Percentiles rank a stretch among this genome's conserved stretches.
Evolutionary conservation across 2,113 vertebrate species (phyloP).

Genomic region (Ahaetulla prasina): DNA sequence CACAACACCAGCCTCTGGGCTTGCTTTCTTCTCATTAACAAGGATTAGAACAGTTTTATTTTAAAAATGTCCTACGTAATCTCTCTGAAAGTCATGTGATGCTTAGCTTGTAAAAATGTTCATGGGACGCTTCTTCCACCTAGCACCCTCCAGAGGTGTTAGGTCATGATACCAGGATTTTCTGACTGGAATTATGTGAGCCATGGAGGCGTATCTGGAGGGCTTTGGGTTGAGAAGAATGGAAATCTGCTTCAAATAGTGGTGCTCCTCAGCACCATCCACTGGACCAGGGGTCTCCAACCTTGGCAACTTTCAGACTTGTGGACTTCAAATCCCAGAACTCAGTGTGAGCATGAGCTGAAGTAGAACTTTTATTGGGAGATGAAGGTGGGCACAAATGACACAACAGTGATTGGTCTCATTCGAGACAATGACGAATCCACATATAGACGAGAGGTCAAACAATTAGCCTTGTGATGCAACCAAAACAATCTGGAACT

Average conservation of each 20-base stretch:
- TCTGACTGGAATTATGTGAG: background rate
- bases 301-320: too few relatives aligned
- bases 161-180: background rate
- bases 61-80: background rate
- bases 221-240: background rate
- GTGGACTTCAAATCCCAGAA: too few relatives aligned
- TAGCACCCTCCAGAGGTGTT: background rate
- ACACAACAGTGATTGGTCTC: too few relatives aligned
- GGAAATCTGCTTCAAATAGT: background rate
- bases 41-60: background rate
- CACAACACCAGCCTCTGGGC: slow-evolving; percentile 49
- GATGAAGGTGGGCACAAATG: too few relatives aligned
- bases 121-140: background rate
- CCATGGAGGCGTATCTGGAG: background rate
- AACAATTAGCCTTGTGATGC: too few relatives aligned
- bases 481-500: too few relatives aligned
- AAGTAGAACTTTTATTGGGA: background rate
- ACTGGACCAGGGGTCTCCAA: too few relatives aligned
- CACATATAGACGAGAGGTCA: too few relatives aligned
- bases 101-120: background rate
- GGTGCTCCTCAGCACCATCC: background rate
- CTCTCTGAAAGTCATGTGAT: background rate
- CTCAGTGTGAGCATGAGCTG: background rate
- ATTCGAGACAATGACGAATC: too few relatives aligned
- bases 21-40: slow-evolving; percentile 11